Evolutionary conservation across 1,140 invertebrate genomes (phyloP), one percentile per base, ranked within the genome.

Genomic region (Campoletis sonorensis): DNA sequence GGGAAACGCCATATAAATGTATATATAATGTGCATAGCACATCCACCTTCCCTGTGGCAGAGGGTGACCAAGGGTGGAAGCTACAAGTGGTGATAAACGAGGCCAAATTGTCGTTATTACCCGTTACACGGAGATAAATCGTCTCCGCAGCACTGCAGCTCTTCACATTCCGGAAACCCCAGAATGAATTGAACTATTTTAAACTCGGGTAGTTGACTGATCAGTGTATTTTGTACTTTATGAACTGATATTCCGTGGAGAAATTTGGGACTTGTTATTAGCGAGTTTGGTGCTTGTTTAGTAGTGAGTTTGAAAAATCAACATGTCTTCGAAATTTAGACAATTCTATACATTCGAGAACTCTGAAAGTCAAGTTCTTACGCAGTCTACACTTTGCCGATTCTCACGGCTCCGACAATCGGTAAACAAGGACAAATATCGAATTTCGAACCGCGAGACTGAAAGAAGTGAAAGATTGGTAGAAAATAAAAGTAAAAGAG

Each of bases 61-160:
- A n/a, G 80, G 80, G 83, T 80, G 88, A 85, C 87, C 87, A 87
- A 86, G 89, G 86, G 85, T 88, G 86, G 85, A 45, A 89, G 90
- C 90, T 88, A 92, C 91, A 92, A 91, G 91, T 92, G 91, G 90
- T 92, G 90, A 91, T 90, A 91, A 91, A 92, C 88, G 91, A 90
- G 89, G 89, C 87, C 85, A 87, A 90, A 89, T 87, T 86, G 87
- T 87, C 88, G 88, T 89, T 87, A 90, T 89, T 90, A 88, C 86
- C 87, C 88, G 88, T 89, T 88, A 82, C 81, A 83, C 45, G 68
- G 80, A 84, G 83, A 84, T 84, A 84, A 84, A 84, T 84, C 73
- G 83, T 81, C 70, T 77, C 73, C 26, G 23, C 40, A 54, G 73
- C 51, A 81, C 71, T 67, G 79, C 51, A 21, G n/a, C 79, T 81